Evolutionary conservation across 2,113 vertebrate genomes (phyloP).

Genomic region (Ia io): DNA sequence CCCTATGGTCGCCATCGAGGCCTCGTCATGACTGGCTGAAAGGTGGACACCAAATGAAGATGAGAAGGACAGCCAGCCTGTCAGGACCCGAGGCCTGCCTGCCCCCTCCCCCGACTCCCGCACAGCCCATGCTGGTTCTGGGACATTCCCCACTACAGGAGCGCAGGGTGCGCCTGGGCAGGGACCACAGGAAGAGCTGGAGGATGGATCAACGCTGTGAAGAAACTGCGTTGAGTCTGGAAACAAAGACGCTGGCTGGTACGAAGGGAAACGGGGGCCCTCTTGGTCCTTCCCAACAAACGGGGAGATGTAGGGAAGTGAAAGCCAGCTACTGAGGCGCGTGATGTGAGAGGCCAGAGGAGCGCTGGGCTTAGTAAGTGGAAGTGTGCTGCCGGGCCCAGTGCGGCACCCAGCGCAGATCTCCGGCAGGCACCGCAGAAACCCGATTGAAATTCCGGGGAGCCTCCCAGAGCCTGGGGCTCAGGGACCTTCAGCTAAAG

Average conservation of each 20-base stretch:
- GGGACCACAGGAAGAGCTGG: not conserved
- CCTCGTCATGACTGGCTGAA: not conserved
- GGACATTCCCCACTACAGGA: not conserved
- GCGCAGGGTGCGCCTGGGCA: not conserved
- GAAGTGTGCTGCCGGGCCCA: too few species aligned
- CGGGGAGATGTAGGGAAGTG: not conserved
- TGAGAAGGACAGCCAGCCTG: not conserved
- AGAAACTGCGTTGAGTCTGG: not conserved
- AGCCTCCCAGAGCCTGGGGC: not conserved
- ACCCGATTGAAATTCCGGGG: not conserved
- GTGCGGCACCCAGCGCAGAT: too few species aligned
- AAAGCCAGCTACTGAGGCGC: not conserved
- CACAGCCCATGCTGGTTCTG: not conserved
- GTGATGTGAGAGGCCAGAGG: not conserved
- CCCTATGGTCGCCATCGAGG: not conserved
- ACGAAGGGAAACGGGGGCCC: not conserved
- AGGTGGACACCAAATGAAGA: not conserved
- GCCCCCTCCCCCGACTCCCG: rapidly evolving
- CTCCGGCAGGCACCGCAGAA: not conserved
- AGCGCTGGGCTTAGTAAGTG: too few species aligned
- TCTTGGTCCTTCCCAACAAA: not conserved
- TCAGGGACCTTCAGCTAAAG: not conserved
- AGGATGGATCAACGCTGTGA: not conserved
- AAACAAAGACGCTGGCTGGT: not conserved
- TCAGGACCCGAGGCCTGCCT: not conserved